Evolutionary conservation across 2,113 vertebrate genomes (phyloP).

Genomic region (Capreolus pygargus): DNA sequence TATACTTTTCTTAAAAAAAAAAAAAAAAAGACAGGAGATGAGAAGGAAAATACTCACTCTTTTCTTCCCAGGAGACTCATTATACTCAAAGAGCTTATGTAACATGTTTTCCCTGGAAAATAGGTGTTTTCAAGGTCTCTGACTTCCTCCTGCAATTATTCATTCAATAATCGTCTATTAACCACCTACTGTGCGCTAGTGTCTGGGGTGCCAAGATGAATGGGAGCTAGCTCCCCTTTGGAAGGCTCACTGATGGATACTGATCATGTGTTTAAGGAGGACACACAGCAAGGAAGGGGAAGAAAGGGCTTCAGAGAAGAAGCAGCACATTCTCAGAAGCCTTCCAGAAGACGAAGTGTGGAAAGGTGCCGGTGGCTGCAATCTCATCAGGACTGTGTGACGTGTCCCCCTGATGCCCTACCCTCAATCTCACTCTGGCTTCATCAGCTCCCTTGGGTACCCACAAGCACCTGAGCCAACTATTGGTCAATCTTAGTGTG

Average conservation of each 20-base stretch:
- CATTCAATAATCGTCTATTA: background rate
- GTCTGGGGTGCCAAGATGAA: background rate
- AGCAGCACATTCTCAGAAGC: background rate
- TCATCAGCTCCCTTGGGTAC: background rate
- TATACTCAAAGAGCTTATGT: background rate
- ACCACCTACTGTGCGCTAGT: background rate
- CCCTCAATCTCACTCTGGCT: background rate
- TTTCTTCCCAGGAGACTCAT: background rate
- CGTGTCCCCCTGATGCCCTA: background rate
- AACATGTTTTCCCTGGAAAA: background rate
- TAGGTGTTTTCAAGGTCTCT: background rate
- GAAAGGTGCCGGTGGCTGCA: background rate
- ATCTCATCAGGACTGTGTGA: accelerated
- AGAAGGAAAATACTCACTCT: background rate
- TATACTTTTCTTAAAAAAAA: background rate
- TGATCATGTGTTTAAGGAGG: background rate
- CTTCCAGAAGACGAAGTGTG: background rate
- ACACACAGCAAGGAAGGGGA: background rate
- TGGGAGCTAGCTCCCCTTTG: background rate
- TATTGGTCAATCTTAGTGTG: too few species aligned
- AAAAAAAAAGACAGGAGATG: background rate
- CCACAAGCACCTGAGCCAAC: background rate
- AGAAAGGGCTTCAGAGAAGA: background rate
- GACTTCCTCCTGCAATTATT: background rate
- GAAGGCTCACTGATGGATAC: background rate